These are phyloP conservation scores for Ovibos moschatus DNA, from an alignment of 2,113 vertebrate species.

Conservation along the genomic window DNA sequence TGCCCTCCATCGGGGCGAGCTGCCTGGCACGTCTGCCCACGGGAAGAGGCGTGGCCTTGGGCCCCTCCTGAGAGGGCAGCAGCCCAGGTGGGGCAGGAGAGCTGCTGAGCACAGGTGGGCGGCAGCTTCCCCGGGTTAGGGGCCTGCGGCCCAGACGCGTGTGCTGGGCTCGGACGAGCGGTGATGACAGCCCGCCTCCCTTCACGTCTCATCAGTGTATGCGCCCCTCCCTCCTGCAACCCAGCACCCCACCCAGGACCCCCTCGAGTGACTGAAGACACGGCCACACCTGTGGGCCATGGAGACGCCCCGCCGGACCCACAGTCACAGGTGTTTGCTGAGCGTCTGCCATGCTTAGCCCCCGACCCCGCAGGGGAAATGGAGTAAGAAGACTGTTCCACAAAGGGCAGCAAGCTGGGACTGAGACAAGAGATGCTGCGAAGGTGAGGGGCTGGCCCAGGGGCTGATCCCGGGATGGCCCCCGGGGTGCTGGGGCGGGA, in stretches of 20 bases:
- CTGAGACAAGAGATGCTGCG: neutral
- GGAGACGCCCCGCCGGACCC: neutral
- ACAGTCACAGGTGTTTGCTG: neutral
- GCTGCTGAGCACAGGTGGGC: neutral
- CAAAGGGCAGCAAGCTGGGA: neutral
- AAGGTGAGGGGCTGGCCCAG: fast-evolving
- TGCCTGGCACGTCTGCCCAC: neutral
- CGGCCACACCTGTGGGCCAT: neutral
- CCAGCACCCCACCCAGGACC: constrained; percentile 73
- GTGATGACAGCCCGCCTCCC: constrained; percentile 71
- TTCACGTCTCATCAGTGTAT: constrained; percentile 67
- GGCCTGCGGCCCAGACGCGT: neutral
- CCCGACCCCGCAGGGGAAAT: neutral
- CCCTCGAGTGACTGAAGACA: constrained; percentile 40
- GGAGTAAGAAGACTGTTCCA: neutral
- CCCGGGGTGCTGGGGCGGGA: neutral
- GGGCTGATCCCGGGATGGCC: neutral
- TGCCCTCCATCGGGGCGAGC: neutral
- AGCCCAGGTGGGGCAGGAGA: neutral
- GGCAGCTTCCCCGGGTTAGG: constrained; percentile 64
- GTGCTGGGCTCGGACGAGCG: fast-evolving
- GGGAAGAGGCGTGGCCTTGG: constrained; percentile 30
- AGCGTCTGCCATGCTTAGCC: neutral
- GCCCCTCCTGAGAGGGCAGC: constrained; percentile 19
- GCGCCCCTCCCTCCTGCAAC: constrained; percentile 42